Percentiles rank a stretch among this genome's conserved stretches.
These are phyloP conservation scores for Agrenia bidenticulata DNA, from an alignment of 2,888 invertebrate species.

Conservation along the genomic window DNA sequence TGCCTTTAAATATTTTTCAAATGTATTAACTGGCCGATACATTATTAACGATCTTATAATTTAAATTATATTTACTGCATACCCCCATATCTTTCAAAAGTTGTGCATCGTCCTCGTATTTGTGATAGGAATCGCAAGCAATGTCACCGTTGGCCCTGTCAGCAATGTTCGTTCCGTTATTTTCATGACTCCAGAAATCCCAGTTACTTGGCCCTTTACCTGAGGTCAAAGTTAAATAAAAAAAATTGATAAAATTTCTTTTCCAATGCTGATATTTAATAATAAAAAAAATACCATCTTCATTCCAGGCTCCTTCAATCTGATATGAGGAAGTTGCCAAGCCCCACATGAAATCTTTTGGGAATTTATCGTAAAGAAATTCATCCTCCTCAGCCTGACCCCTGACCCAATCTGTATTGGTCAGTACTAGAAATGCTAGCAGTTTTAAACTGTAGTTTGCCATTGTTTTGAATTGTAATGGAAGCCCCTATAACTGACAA, in stretches of 20 bases:
- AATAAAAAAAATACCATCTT: too few relatives aligned
- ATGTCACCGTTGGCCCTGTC: slow-evolving; percentile 56
- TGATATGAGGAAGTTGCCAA: slow-evolving; percentile 40
- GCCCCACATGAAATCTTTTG: slow-evolving; percentile 41
- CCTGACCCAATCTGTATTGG: too few relatives aligned
- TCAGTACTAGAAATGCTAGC: too few relatives aligned
- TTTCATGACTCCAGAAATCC: slow-evolving; percentile 56
- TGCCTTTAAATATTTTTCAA: slow-evolving; percentile 26
- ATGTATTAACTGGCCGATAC: too few relatives aligned
- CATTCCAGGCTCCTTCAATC: slow-evolving; percentile 42
- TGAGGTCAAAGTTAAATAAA: too few relatives aligned
- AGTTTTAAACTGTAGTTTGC: too few relatives aligned
- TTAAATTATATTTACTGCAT: background rate
- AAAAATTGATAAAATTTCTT: too few relatives aligned
- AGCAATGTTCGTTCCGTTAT: slow-evolving; percentile 53
- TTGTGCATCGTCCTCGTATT: slow-evolving; percentile 57
- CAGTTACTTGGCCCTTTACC: slow-evolving; percentile 56
- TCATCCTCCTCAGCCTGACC: slow-evolving; percentile 20
- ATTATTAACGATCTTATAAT: too few relatives aligned
- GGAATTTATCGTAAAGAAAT: slow-evolving; percentile 39
- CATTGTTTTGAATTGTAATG: too few relatives aligned
- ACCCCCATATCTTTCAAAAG: slow-evolving; percentile 56
- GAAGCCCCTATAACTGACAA: too few relatives aligned
- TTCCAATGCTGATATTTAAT: too few relatives aligned
- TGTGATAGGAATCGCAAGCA: slow-evolving; percentile 58